Evolutionary conservation across 2,888 invertebrate species (phyloP).

Genomic region (Aporophyla lueneburgensis): DNA sequence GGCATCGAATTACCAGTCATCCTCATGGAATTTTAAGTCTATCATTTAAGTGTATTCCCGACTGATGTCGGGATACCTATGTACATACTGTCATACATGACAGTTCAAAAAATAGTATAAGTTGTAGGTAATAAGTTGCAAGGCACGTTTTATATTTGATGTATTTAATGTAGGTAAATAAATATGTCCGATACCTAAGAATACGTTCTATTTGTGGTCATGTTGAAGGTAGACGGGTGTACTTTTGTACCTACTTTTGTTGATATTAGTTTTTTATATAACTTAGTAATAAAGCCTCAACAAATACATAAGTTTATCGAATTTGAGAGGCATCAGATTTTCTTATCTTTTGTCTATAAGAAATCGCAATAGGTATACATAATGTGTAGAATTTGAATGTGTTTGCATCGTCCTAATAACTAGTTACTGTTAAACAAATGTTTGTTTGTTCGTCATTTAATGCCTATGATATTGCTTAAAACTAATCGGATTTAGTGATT

Average conservation of each 20-base stretch:
- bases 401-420: conserved; percentile 4
- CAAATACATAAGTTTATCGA: neutral
- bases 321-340: neutral
- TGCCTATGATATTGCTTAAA: neutral
- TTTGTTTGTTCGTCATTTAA: neutral
- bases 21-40: conserved; percentile 45
- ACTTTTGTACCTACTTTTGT: conserved; percentile 18
- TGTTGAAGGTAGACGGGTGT: conserved; percentile 44
- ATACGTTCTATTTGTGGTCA: conserved; percentile 64
- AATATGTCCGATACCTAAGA: conserved; percentile 46
- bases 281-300: conserved; percentile 4
- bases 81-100: neutral
- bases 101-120: neutral
- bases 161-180: conserved; percentile 17
- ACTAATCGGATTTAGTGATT: neutral
- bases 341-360: neutral
- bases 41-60: conserved; percentile 18
- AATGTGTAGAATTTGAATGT: neutral
- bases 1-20: conserved; percentile 65
- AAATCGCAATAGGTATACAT: neutral
- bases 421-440: conserved; percentile 6
- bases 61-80: neutral
- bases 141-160: neutral
- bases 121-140: neutral
- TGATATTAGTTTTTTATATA: conserved; percentile 8